Conservation (phyloP, 2,797 vertebrate species). For the Discoglossus pictus region DNA sequence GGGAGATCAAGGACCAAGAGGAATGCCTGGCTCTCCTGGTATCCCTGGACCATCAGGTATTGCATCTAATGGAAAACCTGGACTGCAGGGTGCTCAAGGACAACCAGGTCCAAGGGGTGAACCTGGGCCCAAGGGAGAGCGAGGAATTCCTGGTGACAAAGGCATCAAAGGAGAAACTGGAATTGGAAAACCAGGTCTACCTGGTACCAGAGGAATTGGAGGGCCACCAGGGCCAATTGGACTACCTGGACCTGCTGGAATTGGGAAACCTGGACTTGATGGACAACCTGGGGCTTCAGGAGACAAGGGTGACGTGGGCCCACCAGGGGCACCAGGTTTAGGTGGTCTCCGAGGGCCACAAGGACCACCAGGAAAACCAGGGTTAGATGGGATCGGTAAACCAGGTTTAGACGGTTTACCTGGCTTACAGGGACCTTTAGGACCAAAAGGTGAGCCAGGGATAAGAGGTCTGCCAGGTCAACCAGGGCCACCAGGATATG, state of each 20-base stretch:
- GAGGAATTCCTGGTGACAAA: conserved; percentile 80
- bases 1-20: conserved; percentile 89
- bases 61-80: conserved; percentile 92
- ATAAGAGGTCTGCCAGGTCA: conserved; percentile 79
- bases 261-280: conserved; percentile 82
- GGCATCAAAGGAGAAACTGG: conserved; percentile 91
- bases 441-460: conserved; percentile 84
- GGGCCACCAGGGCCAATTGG: conserved; percentile 80
- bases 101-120: conserved; percentile 85
- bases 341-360: conserved; percentile 76
- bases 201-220: conserved; percentile 75
- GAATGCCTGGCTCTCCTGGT: conserved; percentile 86
- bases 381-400: conserved; percentile 78
- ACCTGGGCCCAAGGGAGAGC: conserved; percentile 82
- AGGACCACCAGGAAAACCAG: conserved; percentile 83
- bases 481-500: conserved; percentile 86
- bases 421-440: conserved; percentile 77
- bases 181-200: conserved; percentile 84
- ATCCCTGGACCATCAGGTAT: conserved; percentile 90
- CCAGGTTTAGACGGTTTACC: conserved; percentile 82
- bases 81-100: conserved; percentile 83
- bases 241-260: conserved; percentile 72
- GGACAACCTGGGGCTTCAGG: conserved; percentile 82
- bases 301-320: conserved; percentile 83
- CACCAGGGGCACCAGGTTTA: conserved; percentile 75